Conservation (phyloP, 2,113 vertebrate genomes). For the Psettodes erumei region DNA sequence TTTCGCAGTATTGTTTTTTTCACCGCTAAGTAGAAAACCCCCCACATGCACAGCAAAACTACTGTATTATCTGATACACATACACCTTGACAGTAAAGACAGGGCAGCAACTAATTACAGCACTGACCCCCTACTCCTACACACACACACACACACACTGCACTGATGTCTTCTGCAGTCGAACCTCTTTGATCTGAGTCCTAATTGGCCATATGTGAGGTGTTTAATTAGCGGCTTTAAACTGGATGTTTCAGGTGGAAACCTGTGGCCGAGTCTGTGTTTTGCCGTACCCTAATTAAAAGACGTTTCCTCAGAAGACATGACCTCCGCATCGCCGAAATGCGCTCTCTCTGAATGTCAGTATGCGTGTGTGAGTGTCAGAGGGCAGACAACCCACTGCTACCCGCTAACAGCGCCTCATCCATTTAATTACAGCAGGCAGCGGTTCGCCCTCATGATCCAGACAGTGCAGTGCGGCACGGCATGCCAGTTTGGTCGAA, state of each 20-base stretch:
- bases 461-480: neutral
- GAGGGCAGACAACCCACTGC: slow-evolving; percentile 27
- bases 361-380: neutral
- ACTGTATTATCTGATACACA: slow-evolving; percentile 15
- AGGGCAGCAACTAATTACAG: slow-evolving; percentile 49
- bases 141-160: neutral
- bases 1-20: slow-evolving; percentile 18
- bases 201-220: slow-evolving; percentile 63
- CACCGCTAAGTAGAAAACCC: neutral
- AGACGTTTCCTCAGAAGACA: slow-evolving; percentile 40
- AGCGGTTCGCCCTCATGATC: slow-evolving; percentile 25
- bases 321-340: slow-evolving; percentile 25
- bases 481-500: slow-evolving; percentile 7
- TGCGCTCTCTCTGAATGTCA: slow-evolving; percentile 12
- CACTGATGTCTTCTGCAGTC: slow-evolving; percentile 45
- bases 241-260: slow-evolving; percentile 53
- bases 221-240: slow-evolving; percentile 59
- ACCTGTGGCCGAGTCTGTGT: slow-evolving; percentile 35
- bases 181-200: slow-evolving; percentile 44
- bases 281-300: slow-evolving; percentile 68
- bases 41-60: neutral
- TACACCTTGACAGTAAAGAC: slow-evolving; percentile 17
- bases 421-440: slow-evolving; percentile 33
- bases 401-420: slow-evolving; percentile 27
- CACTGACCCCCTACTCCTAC: neutral